Conservation (phyloP, 2,888 invertebrate genomes). For the Drosophila eohydei region DNA sequence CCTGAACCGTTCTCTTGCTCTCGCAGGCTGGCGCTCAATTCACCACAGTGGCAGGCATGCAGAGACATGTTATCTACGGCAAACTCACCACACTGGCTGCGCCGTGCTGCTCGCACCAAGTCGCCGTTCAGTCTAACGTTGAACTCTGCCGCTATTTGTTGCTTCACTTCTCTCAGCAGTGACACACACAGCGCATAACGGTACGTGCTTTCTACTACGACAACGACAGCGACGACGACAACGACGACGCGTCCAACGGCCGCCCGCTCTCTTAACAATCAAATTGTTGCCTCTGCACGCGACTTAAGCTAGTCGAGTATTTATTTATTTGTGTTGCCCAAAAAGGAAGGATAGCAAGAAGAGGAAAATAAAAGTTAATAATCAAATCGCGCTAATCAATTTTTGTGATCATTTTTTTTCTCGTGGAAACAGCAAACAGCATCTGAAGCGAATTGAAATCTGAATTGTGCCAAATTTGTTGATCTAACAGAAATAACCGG, state of each 20-base stretch:
- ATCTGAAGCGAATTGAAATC: slow-evolving; percentile 5
- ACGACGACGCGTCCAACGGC: slow-evolving; percentile 27
- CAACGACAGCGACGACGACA: not conserved
- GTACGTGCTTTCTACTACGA: slow-evolving; percentile 33
- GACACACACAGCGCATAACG: slow-evolving; percentile 18
- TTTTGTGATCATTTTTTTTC: slow-evolving; percentile 53
- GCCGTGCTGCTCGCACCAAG: slow-evolving; percentile 15
- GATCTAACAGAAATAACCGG: slow-evolving; percentile 34
- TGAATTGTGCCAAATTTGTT: slow-evolving; percentile 22
- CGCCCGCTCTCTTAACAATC: slow-evolving; percentile 18
- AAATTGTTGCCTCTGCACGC: slow-evolving; percentile 19
- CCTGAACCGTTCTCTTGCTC: slow-evolving; percentile 9
- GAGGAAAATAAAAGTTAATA: not conserved
- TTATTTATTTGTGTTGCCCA: slow-evolving; percentile 1
- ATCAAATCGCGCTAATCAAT: slow-evolving; percentile 12
- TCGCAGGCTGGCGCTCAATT: slow-evolving; percentile 7
- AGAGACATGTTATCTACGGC: slow-evolving; percentile 2
- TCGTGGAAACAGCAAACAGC: slow-evolving; percentile 17
- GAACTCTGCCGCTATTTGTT: slow-evolving; percentile 71
- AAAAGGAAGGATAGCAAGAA: not conserved
- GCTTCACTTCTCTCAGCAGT: slow-evolving; percentile 33
- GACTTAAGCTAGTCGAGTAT: slow-evolving; percentile 12
- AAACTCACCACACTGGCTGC: slow-evolving; percentile 46
- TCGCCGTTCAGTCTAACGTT: slow-evolving; percentile 68
- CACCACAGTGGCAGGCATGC: slow-evolving; percentile 32